Evolutionary conservation across 2,113 vertebrate genomes (phyloP).

Genomic region (Oxyura jamaicensis): DNA sequence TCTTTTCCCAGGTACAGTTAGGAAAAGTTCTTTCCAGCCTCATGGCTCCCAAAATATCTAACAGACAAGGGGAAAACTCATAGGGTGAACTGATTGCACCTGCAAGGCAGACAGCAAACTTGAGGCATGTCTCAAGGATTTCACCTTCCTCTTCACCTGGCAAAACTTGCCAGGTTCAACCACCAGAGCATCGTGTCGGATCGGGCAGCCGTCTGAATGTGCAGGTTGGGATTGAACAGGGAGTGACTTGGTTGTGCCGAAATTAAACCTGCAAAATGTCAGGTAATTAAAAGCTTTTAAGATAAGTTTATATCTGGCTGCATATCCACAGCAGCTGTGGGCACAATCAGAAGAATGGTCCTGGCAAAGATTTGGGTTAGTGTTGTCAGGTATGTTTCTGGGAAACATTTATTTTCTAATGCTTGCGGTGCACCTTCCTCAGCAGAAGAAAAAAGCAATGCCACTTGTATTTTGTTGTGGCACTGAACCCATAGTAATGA

Average conservation of each 20-base stretch:
- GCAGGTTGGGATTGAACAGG: not conserved
- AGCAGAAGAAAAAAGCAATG: not conserved
- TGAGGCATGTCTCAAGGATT: not conserved
- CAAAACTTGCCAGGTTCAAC: not conserved
- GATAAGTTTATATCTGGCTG: not conserved
- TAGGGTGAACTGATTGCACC: not conserved
- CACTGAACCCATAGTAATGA: not conserved
- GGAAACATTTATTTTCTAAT: not conserved
- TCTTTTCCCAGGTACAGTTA: not conserved
- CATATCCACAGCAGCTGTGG: not conserved
- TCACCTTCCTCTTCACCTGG: not conserved
- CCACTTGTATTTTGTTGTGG: not conserved
- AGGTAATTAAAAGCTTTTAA: constrained; percentile 31
- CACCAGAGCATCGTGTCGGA: not conserved
- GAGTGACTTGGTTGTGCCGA: not conserved
- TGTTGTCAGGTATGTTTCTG: not conserved
- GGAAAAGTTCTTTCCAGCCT: not conserved
- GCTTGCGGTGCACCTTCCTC: not conserved
- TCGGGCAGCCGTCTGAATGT: not conserved
- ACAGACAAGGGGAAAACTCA: not conserved
- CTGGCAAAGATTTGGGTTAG: not conserved
- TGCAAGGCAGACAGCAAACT: not conserved
- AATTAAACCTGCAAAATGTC: not conserved
- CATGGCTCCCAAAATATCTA: not conserved
- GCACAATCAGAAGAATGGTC: not conserved